These are phyloP conservation scores for Andricus curvator DNA, from an alignment of 2,888 invertebrate species.

Conservation along the genomic window DNA sequence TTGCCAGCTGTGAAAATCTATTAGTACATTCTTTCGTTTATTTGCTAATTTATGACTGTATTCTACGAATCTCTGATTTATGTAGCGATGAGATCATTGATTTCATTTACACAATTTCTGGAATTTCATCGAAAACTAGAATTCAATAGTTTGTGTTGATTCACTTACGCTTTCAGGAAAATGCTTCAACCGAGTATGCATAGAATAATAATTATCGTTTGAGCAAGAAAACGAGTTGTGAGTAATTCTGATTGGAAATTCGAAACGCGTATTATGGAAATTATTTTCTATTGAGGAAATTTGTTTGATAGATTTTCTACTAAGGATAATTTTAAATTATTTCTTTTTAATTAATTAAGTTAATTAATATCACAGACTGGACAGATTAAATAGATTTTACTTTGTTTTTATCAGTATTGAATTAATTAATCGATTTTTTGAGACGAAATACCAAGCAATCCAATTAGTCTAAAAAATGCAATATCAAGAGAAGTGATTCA, in stretches of 20 bases:
- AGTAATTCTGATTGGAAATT: conserved; percentile 1
- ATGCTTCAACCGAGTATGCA: not conserved
- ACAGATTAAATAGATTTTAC: not conserved
- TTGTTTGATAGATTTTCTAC: not conserved
- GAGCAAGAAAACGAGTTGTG: conserved; percentile 2
- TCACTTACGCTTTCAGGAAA: conserved; percentile 1
- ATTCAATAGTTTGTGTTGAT: conserved; percentile 22
- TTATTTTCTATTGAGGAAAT: not conserved
- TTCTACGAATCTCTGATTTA: conserved; percentile 23
- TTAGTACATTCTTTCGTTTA: conserved; percentile 3
- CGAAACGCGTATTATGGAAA: not conserved
- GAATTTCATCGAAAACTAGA: conserved; percentile 26
- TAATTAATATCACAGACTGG: not conserved
- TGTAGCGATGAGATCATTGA: conserved; percentile 25
- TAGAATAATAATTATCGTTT: conserved; percentile 11
- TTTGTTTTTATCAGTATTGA: not conserved
- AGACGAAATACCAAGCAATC: not conserved
- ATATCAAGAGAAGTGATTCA: not conserved
- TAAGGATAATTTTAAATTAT: not conserved
- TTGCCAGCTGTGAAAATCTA: conserved; percentile 22
- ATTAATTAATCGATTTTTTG: not conserved
- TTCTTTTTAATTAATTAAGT: not conserved
- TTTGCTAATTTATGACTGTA: conserved; percentile 15
- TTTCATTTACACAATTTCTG: conserved; percentile 28
- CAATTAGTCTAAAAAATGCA: not conserved